A percentile compares a stretch with the other conserved stretches of the same genome.
These are phyloP conservation scores for Monopterus albus DNA, from an alignment of 2,113 vertebrate species.

Conservation along the genomic window DNA sequence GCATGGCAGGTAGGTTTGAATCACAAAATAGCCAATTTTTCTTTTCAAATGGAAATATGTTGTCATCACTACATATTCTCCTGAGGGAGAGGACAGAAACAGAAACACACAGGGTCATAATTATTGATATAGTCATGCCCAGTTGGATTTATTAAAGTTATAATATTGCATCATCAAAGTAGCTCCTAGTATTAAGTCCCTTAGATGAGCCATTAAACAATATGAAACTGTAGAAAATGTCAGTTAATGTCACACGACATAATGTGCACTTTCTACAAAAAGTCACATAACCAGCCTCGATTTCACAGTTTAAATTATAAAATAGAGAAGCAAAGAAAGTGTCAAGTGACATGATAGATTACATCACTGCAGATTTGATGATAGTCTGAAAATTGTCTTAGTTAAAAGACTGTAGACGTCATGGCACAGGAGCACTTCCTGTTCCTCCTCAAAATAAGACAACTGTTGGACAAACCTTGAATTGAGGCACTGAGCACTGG, in stretches of 20 bases:
- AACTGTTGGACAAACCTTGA: too few species aligned
- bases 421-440: too few species aligned
- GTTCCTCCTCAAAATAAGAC: too few species aligned
- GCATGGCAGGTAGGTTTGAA: slow-evolving; percentile 98
- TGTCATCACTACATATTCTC: slow-evolving; percentile 99
- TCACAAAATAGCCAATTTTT: slow-evolving; percentile 99
- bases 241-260: background rate
- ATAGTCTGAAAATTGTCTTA: too few species aligned
- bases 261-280: background rate
- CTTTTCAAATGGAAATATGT: slow-evolving; percentile 98
- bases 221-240: background rate
- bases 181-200: slow-evolving; percentile 2
- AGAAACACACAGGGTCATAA: slow-evolving; percentile 58
- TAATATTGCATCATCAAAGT: slow-evolving; percentile 32
- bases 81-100: slow-evolving; percentile 77
- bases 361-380: too few species aligned
- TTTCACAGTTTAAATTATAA: too few species aligned
- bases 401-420: too few species aligned
- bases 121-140: slow-evolving; percentile 68
- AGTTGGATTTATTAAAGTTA: slow-evolving; percentile 42
- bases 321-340: background rate
- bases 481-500: background rate
- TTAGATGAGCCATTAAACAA: background rate
- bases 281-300: too few species aligned
- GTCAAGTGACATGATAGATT: too few species aligned